These are phyloP conservation scores for Nicator chloris DNA, from an alignment of 2,113 vertebrate species.

Conservation along the genomic window DNA sequence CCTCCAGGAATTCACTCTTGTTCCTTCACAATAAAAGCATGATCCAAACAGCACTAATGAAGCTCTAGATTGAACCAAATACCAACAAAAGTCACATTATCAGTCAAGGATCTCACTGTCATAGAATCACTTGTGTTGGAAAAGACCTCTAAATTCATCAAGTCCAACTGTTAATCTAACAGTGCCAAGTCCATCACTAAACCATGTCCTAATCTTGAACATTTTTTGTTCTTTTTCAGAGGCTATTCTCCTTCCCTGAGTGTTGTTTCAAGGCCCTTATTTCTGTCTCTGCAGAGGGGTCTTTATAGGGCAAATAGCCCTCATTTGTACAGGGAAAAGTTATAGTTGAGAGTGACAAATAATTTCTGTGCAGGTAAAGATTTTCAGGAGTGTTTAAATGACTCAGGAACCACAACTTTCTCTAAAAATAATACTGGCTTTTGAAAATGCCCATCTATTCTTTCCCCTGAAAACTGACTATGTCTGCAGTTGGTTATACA, in stretches of 20 bases:
- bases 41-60: not conserved
- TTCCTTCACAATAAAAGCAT: not conserved
- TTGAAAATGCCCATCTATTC: not conserved
- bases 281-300: not conserved
- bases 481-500: not conserved
- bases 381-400: not conserved
- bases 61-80: not conserved
- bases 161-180: not conserved
- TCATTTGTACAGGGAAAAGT: not conserved
- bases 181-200: not conserved
- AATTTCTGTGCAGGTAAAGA: not conserved
- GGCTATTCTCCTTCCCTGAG: not conserved
- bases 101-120: not conserved
- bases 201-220: not conserved
- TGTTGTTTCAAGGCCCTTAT: not conserved
- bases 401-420: not conserved
- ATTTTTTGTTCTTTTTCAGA: not conserved
- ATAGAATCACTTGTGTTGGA: not conserved
- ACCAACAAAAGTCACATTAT: rapidly evolving
- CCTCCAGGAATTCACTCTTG: not conserved
- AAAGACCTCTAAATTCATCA: not conserved
- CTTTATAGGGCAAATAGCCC: not conserved
- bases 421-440: not conserved
- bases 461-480: not conserved
- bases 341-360: not conserved